These are phyloP conservation scores for Drosophila colorata DNA, from an alignment of 2,888 invertebrate genomes.

Conservation along the genomic window DNA sequence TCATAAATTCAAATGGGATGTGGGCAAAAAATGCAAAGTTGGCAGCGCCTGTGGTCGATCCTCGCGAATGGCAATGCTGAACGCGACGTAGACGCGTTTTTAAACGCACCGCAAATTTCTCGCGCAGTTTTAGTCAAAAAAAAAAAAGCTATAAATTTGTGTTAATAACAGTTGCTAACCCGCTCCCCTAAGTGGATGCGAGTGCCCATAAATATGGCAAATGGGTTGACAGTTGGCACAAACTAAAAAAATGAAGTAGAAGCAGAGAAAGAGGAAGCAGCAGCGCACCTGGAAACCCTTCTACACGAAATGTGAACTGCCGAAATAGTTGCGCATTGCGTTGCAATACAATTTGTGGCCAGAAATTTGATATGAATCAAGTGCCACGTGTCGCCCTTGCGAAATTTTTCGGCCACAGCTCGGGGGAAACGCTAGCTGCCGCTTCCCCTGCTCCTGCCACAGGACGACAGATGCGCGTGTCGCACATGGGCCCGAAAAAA, in stretches of 20 bases:
- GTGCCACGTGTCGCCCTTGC: constrained; percentile 81
- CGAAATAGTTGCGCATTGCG: constrained; percentile 64
- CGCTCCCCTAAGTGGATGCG: constrained; percentile 37
- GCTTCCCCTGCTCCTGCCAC: constrained; percentile 5
- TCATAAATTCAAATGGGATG: not conserved
- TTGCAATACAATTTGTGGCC: constrained; percentile 63
- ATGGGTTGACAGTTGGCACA: constrained; percentile 75
- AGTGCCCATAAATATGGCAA: constrained; percentile 72
- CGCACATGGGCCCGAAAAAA: constrained; percentile 46
- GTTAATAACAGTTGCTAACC: constrained; percentile 73
- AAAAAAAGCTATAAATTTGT: constrained; percentile 62
- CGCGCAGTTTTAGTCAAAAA: constrained; percentile 19
- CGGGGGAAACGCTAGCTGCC: constrained; percentile 9
- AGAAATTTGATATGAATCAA: constrained; percentile 83
- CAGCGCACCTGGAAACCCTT: constrained; percentile 53
- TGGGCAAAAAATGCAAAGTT: not conserved
- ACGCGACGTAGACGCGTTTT: constrained; percentile 39
- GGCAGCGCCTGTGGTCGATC: constrained; percentile 3
- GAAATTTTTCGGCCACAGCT: constrained; percentile 37
- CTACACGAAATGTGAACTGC: constrained; percentile 64
- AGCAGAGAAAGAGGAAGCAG: constrained; percentile 1
- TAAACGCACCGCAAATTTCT: constrained; percentile 28
- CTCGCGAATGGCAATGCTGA: constrained; percentile 5
- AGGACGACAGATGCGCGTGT: constrained; percentile 75
- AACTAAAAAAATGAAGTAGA: constrained; percentile 11